phyloP scores from a whole-genome alignment of 2,888 invertebrate species.

The Leucophenga montana region DNA sequence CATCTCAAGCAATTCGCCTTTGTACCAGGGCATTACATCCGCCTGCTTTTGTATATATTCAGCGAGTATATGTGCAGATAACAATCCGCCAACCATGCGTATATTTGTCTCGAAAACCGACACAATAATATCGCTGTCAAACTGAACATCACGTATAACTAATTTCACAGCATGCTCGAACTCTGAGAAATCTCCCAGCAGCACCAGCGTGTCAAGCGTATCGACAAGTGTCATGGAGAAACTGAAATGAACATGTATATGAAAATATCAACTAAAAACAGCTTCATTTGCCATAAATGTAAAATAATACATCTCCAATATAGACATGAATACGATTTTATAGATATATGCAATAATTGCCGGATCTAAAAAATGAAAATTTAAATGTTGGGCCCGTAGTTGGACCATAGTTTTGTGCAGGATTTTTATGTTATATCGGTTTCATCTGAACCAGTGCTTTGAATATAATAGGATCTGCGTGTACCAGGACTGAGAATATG shows the following conservation, averaged over 20 bases:
- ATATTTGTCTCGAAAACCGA: slow-evolving; percentile 99
- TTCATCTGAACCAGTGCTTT: too few species aligned
- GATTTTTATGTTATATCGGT: too few species aligned
- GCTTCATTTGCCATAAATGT: too few species aligned
- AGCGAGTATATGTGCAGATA: slow-evolving; percentile 94
- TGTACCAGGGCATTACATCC: slow-evolving; percentile 86
- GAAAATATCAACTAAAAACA: neutral
- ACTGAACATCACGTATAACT: slow-evolving; percentile 88
- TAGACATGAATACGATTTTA: too few species aligned
- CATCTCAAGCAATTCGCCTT: slow-evolving; percentile 89
- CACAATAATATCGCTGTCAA: slow-evolving; percentile 95
- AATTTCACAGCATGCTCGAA: slow-evolving; percentile 93
- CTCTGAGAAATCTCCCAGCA: slow-evolving; percentile 93
- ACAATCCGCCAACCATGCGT: slow-evolving; percentile 93
- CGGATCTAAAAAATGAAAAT: too few species aligned
- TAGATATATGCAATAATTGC: too few species aligned
- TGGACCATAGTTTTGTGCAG: too few species aligned
- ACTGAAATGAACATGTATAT: too few species aligned
- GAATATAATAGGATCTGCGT: too few species aligned
- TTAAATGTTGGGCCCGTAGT: too few species aligned
- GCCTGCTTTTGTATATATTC: slow-evolving; percentile 85
- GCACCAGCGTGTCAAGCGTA: slow-evolving; percentile 91
- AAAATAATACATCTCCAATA: too few species aligned
- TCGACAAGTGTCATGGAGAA: slow-evolving; percentile 97
- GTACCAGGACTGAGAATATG: too few species aligned